These are phyloP conservation scores for Solea senegalensis DNA, from an alignment of 2,113 vertebrate genomes.

Conservation along the genomic window DNA sequence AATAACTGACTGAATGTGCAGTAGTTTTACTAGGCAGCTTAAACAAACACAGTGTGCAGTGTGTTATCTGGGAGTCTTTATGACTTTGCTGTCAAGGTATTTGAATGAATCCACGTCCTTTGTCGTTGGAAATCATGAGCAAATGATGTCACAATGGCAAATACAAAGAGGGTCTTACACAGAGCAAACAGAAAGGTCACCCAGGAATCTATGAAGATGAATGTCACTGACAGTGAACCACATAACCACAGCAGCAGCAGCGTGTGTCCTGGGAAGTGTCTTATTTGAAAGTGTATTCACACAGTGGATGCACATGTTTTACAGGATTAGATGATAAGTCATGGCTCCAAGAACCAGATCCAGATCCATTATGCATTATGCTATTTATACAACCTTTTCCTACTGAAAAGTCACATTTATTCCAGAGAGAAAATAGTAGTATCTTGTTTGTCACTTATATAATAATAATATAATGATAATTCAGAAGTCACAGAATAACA, in stretches of 20 bases:
- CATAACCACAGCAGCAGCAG: not conserved
- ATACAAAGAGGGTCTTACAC: slow-evolving; percentile 1
- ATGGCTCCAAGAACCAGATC: no score
- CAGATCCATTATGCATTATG: no score
- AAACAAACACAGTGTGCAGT: not conserved
- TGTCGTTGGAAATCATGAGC: slow-evolving; percentile 1
- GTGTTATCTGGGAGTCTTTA: not conserved
- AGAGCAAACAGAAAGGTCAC: slow-evolving; percentile 24
- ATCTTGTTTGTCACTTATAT: no score
- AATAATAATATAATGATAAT: no score
- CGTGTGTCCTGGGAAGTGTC: not conserved
- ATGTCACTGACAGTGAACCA: not conserved
- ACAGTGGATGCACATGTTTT: not conserved
- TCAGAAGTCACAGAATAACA: no score
- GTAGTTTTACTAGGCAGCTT: no score
- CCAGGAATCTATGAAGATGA: not conserved
- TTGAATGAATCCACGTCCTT: slow-evolving; percentile 7
- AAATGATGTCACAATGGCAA: slow-evolving; percentile 1
- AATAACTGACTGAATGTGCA: no score
- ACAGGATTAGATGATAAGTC: not conserved
- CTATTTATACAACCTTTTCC: no score
- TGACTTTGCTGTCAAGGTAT: not conserved
- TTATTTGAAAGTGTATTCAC: not conserved
- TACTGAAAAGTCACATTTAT: no score
- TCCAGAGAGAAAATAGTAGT: no score